Base-by-base conservation (phyloP, 64 coral and sea anemone species). In the Pocillopora verrucosa region DNA sequence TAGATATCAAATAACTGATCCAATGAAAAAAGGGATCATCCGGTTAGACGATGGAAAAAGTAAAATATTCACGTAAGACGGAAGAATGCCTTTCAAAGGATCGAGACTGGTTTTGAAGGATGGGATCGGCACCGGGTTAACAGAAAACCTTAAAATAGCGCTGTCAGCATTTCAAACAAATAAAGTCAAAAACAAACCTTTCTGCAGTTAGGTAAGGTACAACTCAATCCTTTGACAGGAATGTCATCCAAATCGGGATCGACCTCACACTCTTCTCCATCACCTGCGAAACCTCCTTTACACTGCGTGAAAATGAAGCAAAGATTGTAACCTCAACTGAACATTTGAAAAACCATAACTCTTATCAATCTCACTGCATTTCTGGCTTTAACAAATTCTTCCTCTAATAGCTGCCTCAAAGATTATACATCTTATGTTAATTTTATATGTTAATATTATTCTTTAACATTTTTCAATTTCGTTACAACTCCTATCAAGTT, bases 201-300 rank as follows among this genome's bases (percentile, higher is more conserved):
- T 79, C 78, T 92, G 70, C 96, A 98, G 76, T 90, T 92, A 58
- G 90, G 60, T 37, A 88, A 74, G 14, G 93, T 90, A 79, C 96
- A 98, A 24, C 96, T 98, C 5, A 98, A 87, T 35, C 80, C 93
- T 37, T 94, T 91, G n/a, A 86, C 87, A 11, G 96, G 96, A 65
- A 98, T 98, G 17, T 62, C 73, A 61, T 98, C 96, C 14, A 98
- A 81, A 63, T 98, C 96, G 76, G 90, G 88, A 69, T 98, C 96
- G 20, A 86, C 22, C 11, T 92, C 89, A 58, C 96, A 98, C 38
- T 95, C 96, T 41, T 92, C 82, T 22, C 96, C 96, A 45, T 94
- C 80, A 74, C 96, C 96, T 60, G 90, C 96, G 78, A 62, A 98
- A 36, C 96, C 96, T 25, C 95, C 91, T 75, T 92, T 98, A 26